A percentile compares a stretch with the other conserved stretches of the same genome.
These are phyloP conservation scores for Falco punctatus DNA, from an alignment of 2,113 vertebrate species.

Conservation along the genomic window DNA sequence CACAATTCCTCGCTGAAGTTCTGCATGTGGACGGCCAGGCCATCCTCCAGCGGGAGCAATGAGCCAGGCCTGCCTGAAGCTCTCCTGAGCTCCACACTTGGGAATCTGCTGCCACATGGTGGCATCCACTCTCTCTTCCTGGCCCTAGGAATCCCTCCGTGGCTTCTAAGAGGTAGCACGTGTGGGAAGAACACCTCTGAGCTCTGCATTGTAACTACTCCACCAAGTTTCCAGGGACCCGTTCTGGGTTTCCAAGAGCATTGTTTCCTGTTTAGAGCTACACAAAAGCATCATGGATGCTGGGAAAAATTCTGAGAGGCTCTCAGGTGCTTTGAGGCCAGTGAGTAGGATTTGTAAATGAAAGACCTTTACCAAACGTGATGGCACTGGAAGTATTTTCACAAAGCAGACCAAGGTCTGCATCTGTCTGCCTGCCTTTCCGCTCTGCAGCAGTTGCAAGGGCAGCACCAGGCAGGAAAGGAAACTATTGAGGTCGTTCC, in stretches of 20 bases:
- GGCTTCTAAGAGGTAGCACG: slow-evolving; percentile 1
- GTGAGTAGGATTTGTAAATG: not conserved
- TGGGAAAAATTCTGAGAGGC: slow-evolving; percentile 24
- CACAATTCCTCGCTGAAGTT: not conserved
- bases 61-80: not conserved
- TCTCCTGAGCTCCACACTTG: not conserved
- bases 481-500: not conserved
- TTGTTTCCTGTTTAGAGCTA: not conserved
- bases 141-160: slow-evolving; percentile 1
- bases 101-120: slow-evolving; percentile 56
- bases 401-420: not conserved
- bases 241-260: not conserved
- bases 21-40: not conserved
- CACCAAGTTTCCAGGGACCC: not conserved
- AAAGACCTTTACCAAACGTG: not conserved
- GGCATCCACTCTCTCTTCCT: slow-evolving; percentile 55
- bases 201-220: not conserved
- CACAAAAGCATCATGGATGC: not conserved
- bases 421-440: not conserved
- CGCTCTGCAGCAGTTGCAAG: not conserved
- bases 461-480: not conserved
- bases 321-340: not conserved
- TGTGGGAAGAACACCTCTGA: not conserved
- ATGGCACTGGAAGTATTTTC: not conserved
- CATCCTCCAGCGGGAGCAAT: not conserved